Percentiles rank a stretch among this genome's conserved stretches.
Conservation (phyloP, 2,113 vertebrate species). For the Amblyornis subalaris region DNA sequence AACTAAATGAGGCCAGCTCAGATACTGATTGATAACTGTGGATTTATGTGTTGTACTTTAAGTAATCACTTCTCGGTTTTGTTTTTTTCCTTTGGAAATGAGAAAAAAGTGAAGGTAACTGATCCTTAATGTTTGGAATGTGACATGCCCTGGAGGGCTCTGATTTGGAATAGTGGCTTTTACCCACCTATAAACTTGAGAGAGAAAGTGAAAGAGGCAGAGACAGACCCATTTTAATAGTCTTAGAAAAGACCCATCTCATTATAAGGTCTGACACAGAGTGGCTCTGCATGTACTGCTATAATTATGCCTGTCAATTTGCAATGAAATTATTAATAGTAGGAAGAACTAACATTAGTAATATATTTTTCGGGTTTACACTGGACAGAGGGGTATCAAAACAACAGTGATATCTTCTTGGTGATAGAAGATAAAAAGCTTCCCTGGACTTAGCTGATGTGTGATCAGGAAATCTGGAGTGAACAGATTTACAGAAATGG, state of each 20-base stretch:
- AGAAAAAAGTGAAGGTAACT: not conserved
- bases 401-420: not conserved
- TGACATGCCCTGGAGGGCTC: not conserved
- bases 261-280: not conserved
- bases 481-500: not conserved
- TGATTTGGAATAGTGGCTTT: not conserved
- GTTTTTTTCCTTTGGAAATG: not conserved
- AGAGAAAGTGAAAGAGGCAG: not conserved
- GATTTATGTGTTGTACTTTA: not conserved
- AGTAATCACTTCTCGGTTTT: not conserved
- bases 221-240: not conserved
- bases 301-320: not conserved
- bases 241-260: not conserved
- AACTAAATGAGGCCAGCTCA: not conserved
- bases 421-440: not conserved
- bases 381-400: not conserved
- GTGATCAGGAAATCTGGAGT: not conserved
- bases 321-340: not conserved
- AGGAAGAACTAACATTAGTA: not conserved
- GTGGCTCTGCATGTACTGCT: not conserved
- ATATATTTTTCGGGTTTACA: not conserved
- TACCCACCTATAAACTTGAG: not conserved
- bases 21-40: not conserved
- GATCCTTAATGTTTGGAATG: not conserved
- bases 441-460: not conserved